Evolutionary conservation across 2,888 invertebrate species (phyloP).

Genomic region (Nemapogon koenigi): DNA sequence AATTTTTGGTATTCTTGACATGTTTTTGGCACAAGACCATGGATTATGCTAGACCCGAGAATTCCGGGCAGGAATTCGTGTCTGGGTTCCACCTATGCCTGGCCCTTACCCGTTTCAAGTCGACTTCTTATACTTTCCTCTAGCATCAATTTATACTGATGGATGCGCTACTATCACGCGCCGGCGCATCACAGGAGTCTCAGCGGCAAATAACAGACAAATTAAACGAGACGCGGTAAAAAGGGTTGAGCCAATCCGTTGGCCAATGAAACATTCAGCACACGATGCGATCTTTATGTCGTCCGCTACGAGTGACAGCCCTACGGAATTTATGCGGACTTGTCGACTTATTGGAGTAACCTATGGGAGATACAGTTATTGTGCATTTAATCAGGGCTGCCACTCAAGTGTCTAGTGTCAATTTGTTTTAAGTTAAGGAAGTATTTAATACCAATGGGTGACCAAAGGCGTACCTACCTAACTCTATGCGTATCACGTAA

Average conservation of each 20-base stretch:
- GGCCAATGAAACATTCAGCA: conserved; percentile 30
- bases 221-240: conserved; percentile 32
- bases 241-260: conserved; percentile 19
- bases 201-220: conserved; percentile 45
- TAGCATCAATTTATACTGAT: not conserved
- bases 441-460: no score
- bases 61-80: not conserved
- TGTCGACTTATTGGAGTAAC: conserved; percentile 7
- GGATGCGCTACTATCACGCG: conserved; percentile 6
- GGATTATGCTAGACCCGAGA: not conserved
- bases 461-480: no score
- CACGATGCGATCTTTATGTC: conserved; percentile 32
- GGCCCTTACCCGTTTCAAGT: not conserved
- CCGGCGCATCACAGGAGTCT: conserved; percentile 22
- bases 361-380: no score
- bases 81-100: not conserved
- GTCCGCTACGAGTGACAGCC: conserved; percentile 10
- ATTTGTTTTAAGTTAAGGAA: no score
- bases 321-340: conserved; percentile 3
- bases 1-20: no score
- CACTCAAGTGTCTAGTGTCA: no score
- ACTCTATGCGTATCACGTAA: no score
- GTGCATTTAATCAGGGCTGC: no score
- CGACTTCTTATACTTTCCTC: no score
- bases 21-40: no score